Percentiles rank a stretch among this genome's conserved stretches.
These are phyloP conservation scores for Chloroclysta siterata DNA, from an alignment of 2,888 invertebrate species.

Conservation along the genomic window DNA sequence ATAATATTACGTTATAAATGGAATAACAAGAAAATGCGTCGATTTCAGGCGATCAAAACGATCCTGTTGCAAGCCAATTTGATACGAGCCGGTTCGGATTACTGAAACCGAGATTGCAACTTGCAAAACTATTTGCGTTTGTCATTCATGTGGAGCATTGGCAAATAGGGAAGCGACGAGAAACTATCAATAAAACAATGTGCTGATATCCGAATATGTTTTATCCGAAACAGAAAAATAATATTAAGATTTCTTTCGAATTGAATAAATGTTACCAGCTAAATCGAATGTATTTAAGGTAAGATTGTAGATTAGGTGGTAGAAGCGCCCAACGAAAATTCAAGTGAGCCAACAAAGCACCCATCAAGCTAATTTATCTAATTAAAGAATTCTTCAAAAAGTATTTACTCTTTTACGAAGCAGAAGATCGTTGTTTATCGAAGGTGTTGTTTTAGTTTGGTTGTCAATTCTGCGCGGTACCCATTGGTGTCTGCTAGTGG, in stretches of 20 bases:
- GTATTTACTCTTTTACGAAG: too few relatives aligned
- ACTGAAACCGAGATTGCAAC: slow-evolving; percentile 50
- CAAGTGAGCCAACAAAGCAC: too few relatives aligned
- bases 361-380: too few relatives aligned
- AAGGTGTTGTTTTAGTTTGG: too few relatives aligned
- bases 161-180: slow-evolving; percentile 18
- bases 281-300: too few relatives aligned
- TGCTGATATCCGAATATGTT: background rate
- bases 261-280: too few relatives aligned
- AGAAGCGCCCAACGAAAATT: too few relatives aligned
- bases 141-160: slow-evolving; percentile 29
- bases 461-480: too few relatives aligned
- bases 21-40: slow-evolving; percentile 22
- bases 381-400: too few relatives aligned
- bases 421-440: too few relatives aligned
- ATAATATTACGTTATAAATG: background rate
- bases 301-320: too few relatives aligned
- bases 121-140: slow-evolving; percentile 38
- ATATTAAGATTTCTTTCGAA: background rate
- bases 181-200: slow-evolving; percentile 16
- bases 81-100: slow-evolving; percentile 57
- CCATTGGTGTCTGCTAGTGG: background rate
- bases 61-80: slow-evolving; percentile 62
- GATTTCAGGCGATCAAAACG: slow-evolving; percentile 56
- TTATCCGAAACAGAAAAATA: too few relatives aligned